Percentiles rank a stretch among this genome's conserved stretches.
phyloP scores from a whole-genome alignment of 2,888 invertebrate genomes.

The Strigamia maritima region DNA sequence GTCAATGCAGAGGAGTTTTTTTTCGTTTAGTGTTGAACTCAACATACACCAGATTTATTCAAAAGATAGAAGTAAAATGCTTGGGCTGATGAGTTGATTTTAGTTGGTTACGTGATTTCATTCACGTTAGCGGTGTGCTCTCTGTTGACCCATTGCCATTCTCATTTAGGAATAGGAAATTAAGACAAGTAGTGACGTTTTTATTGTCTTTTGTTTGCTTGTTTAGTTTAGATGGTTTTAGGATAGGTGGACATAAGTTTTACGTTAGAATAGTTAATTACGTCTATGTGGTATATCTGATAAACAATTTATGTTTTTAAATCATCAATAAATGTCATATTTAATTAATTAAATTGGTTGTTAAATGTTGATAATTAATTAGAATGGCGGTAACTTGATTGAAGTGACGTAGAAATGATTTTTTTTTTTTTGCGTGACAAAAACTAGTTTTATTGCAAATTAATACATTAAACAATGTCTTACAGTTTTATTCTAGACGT shows the following conservation, averaged over 20 bases:
- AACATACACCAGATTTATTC: slow-evolving; percentile 1
- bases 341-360: no score
- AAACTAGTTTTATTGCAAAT: no score
- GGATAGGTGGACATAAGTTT: neutral
- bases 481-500: no score
- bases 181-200: neutral
- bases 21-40: slow-evolving; percentile 15
- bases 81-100: slow-evolving; percentile 1
- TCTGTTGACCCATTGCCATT: neutral
- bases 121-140: slow-evolving; percentile 1
- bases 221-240: neutral
- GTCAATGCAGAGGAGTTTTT: slow-evolving; percentile 6
- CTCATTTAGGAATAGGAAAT: neutral
- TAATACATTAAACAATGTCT: no score
- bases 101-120: neutral
- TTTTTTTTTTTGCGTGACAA: no score
- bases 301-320: no score
- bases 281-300: no score
- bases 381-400: no score
- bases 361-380: no score
- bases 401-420: no score
- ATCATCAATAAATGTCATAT: no score
- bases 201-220: neutral
- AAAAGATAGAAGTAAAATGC: neutral
- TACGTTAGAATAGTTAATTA: no score